Conservation (phyloP, 2,113 vertebrate species). For the Cinclus mexicanus region DNA sequence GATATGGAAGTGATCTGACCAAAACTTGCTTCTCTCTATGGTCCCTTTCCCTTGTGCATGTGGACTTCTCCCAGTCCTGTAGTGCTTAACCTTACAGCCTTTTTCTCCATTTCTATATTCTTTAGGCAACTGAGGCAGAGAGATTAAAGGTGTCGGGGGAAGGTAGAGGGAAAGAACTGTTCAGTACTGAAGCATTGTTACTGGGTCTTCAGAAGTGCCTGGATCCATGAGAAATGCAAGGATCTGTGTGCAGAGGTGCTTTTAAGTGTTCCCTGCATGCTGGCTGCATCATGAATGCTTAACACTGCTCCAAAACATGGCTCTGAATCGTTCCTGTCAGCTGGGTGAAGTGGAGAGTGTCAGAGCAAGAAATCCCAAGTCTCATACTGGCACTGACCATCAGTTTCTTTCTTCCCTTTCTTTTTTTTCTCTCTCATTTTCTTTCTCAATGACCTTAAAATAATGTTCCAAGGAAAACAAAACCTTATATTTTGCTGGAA, state of each 20-base stretch:
- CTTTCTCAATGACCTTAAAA: neutral
- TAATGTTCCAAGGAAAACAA: neutral
- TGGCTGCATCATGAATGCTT: fast-evolving
- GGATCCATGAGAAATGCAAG: neutral
- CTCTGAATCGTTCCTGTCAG: neutral
- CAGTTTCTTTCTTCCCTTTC: neutral
- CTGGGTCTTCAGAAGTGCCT: neutral
- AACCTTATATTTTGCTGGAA: constrained; percentile 19
- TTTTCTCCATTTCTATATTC: neutral
- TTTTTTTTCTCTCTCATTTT: neutral
- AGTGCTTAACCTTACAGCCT: neutral
- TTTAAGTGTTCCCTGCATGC: neutral
- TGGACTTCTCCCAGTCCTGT: neutral
- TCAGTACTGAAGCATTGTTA: neutral
- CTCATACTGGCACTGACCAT: neutral
- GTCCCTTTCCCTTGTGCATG: neutral
- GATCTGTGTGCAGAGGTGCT: neutral
- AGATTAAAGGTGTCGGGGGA: neutral
- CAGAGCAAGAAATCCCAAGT: neutral
- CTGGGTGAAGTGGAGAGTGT: neutral
- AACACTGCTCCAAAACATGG: neutral
- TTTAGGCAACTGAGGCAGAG: neutral
- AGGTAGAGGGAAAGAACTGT: fast-evolving
- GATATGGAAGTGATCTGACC: neutral
- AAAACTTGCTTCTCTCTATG: neutral